These are phyloP conservation scores for Cherax destructor DNA, from an alignment of 1,140 invertebrate genomes.

Conservation along the genomic window DNA sequence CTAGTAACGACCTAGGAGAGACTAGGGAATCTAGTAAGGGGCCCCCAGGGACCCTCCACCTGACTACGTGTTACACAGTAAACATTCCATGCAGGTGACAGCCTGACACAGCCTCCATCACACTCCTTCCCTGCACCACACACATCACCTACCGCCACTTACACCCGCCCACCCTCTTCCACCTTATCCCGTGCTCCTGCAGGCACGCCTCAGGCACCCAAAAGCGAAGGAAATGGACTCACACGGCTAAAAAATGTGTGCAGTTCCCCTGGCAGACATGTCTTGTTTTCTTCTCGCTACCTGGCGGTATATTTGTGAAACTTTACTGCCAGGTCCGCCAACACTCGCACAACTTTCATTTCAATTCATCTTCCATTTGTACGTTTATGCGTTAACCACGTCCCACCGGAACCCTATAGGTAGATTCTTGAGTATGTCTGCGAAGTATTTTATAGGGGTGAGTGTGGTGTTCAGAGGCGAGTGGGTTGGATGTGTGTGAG, in stretches of 20 bases:
- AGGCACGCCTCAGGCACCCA: background rate
- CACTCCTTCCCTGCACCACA: too few relatives aligned
- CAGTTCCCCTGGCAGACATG: background rate
- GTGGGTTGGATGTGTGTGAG: too few relatives aligned
- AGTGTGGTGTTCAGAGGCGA: too few relatives aligned
- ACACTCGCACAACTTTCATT: conserved; percentile 17
- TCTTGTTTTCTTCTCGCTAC: conserved; percentile 33
- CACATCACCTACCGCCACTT: background rate
- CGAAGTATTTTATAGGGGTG: too few relatives aligned
- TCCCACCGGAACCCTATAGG: too few relatives aligned
- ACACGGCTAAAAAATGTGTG: conserved; percentile 22
- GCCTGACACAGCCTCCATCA: background rate
- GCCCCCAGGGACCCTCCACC: background rate
- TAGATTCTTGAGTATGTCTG: too few relatives aligned
- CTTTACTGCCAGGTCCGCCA: background rate
- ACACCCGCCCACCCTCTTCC: background rate
- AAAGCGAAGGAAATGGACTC: background rate
- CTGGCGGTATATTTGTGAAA: conserved; percentile 34
- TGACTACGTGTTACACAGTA: conserved; percentile 27
- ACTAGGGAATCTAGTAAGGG: too few relatives aligned
- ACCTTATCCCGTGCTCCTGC: conserved; percentile 4
- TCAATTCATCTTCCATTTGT: background rate
- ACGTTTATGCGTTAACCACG: too few relatives aligned
- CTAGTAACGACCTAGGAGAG: too few relatives aligned
- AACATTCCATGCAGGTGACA: conserved; percentile 22